Evolutionary conservation across 2,888 invertebrate genomes (phyloP).

Genomic region (Tuberolachnus salignus): DNA sequence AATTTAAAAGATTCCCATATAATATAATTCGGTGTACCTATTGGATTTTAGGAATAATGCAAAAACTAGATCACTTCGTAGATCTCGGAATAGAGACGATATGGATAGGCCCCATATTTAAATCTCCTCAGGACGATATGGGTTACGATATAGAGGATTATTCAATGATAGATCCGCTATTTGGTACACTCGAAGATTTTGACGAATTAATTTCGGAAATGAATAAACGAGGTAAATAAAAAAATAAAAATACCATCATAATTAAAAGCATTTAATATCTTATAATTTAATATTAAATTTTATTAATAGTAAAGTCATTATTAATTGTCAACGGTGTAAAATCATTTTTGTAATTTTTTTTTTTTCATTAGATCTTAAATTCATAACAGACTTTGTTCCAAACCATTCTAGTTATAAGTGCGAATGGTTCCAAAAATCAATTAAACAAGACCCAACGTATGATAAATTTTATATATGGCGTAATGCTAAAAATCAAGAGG

Average conservation of each 20-base stretch:
- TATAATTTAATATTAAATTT: conserved; percentile 63
- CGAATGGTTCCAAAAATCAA: conserved; percentile 65
- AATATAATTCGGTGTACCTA: too few species aligned
- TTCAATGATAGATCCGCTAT: conserved; percentile 66
- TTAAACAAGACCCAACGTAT: conserved; percentile 61
- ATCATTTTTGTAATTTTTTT: neutral
- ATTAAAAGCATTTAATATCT: conserved; percentile 59
- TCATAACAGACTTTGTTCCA: conserved; percentile 61
- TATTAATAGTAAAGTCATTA: too few species aligned
- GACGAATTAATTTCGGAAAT: conserved; percentile 63
- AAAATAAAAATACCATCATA: too few species aligned
- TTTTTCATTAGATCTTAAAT: conserved; percentile 58
- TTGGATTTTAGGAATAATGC: conserved; percentile 62
- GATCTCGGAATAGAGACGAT: conserved; percentile 69
- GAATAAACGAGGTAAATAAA: conserved; percentile 61
- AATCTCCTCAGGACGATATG: conserved; percentile 70
- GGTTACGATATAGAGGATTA: conserved; percentile 72
- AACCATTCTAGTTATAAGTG: conserved; percentile 64
- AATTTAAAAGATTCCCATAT: too few species aligned
- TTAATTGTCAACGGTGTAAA: conserved; percentile 61
- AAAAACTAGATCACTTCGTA: conserved; percentile 66
- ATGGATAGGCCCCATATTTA: conserved; percentile 75
- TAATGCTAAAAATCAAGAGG: conserved; percentile 59
- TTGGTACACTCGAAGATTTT: conserved; percentile 69
- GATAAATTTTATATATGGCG: conserved; percentile 66